Evolutionary conservation across 2,797 vertebrate genomes (phyloP), one percentile per base, ranked within the genome.

Genomic region (Poeciliopsis infans): DNA sequence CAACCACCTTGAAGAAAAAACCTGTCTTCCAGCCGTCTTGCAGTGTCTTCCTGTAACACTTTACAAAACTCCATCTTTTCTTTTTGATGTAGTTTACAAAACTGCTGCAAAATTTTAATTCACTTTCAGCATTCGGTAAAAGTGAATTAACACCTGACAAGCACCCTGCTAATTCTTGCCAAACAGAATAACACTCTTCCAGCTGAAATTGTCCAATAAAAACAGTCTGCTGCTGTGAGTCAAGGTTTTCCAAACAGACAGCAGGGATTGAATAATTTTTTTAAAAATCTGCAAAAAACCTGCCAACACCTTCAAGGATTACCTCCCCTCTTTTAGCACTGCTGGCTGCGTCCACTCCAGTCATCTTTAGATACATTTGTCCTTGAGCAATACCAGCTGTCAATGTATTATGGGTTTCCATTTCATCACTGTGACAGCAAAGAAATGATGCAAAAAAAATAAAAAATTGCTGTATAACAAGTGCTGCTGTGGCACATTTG

Each of bases 401-500:
- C 92, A 92, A 89, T 93, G 89, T 91, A 80, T 86, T 81, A 85
- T 78, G 83, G 83, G 85, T 89, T 88, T 76, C 79, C 82, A 74
- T 92, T 93, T 91, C 80, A 93, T 93, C 91, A 91, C 68, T 31
- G 51, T 91, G 93, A 92, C 90, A 91, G 83, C 82, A 75, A 77
- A 83, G 81, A 84, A 88, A 90, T 68, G 73, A 81, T 83, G 43
- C 43, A 79, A 88, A 81, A 76, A 86, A 90, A 81, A 89, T 23
- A 39, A 39, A 39, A 33, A 33, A 33, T 72, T 55, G 76, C 74
- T 83, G 81, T 83, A 72, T 15, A 75, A 78, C 82, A 64, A 84
- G 78, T 75, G 72, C 77, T 83, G 84, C 53, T 73, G 45, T 7
- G 69, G 45, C 74, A 64, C 70, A 85, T 90, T 78, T 90, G 86